These are phyloP conservation scores for Oreamnos americanus DNA, from an alignment of 2,113 vertebrate species.

Conservation along the genomic window DNA sequence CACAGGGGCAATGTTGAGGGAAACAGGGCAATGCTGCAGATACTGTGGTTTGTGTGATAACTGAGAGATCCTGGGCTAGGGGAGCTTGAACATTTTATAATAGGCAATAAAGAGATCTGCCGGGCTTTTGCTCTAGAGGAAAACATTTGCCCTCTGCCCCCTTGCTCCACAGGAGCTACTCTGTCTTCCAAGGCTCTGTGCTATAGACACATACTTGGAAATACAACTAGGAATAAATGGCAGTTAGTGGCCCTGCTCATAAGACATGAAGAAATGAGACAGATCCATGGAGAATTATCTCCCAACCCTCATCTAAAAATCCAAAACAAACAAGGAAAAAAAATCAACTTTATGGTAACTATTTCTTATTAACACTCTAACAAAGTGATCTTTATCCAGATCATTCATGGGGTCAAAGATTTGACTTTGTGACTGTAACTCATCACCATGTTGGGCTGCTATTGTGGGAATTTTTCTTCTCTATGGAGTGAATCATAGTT, in stretches of 20 bases:
- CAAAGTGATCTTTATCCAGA: background rate
- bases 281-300: background rate
- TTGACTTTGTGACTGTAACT: background rate
- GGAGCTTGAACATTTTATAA: background rate
- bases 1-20: background rate
- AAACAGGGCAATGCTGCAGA: background rate
- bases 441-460: background rate
- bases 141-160: background rate
- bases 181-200: background rate
- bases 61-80: background rate
- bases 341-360: background rate
- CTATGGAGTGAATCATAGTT: background rate
- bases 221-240: background rate
- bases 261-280: background rate
- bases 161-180: background rate
- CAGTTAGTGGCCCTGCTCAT: background rate
- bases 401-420: background rate
- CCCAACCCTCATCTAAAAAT: background rate
- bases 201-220: background rate
- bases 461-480: background rate
- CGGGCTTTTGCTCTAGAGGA: background rate
- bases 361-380: background rate
- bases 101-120: background rate
- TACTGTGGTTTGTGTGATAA: background rate
- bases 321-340: background rate